Evolutionary conservation across 2,113 vertebrate species (phyloP), one percentile per base, ranked within the genome.

Genomic region (Cephalopterus ornatus): DNA sequence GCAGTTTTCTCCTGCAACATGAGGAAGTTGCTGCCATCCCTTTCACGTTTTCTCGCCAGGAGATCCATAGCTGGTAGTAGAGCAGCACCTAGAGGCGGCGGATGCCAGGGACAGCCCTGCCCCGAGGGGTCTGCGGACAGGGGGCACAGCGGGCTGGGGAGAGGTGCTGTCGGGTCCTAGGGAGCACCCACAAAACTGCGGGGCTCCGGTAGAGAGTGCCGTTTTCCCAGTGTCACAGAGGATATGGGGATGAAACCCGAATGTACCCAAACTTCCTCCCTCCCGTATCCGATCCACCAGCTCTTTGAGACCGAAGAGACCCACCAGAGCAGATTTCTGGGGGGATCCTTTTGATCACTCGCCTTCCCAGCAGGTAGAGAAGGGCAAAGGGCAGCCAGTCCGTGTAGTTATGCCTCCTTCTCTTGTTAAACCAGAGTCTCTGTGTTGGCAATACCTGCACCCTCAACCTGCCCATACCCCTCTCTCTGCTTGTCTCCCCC

Each of bases 1-100:
- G 94, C 76, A 77, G 65, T 77, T 91, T 86, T 41, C 27, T 89
- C 26, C 81, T 47, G 91, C 88, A 58, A 39, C 28, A 1, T 1
- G 28, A 35, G 55, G 88, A 56, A 63, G 53, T 22, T 58, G 5
- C 46, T 61, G 72, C 47, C 39, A 1, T 53, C 17, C 22, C n/a
- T 53, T 16, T 70, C 39, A 55, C 35, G 22, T 23, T 62, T 26
- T 50, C 39, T 82, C 61, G 82, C 61, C 6, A 22, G 89, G 73
- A 80, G 71, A 71, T 61, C 89, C 84, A 94, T 95, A 49, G 94
- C 93, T 93, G 93, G 96, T 89, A 32, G 87, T 35, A 94, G 0
- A 97, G 96, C 96, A 97, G 81, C 96, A 96, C 87, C 95, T 96
- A 97, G 96, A 97, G 96, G 96, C 76, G 42, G 32, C 7, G 80